Evolutionary conservation across 2,113 vertebrate species (phyloP), one percentile per base, ranked within the genome.

Genomic region (Notarius lentiginosus): DNA sequence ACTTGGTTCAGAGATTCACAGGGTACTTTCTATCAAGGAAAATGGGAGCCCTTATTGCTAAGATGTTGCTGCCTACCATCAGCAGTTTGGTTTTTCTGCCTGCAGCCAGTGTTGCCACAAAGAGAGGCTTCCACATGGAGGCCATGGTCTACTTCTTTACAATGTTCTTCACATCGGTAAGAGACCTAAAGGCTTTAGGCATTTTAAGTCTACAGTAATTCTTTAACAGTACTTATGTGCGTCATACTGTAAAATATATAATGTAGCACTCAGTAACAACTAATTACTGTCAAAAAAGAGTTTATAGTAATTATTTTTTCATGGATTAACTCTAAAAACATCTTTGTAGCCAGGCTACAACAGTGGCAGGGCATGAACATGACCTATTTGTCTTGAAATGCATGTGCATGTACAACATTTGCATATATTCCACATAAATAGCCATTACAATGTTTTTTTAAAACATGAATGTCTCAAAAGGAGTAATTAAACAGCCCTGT

Each of bases 121-220:
- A 96, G 92, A 93, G 98, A 77, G 96, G 96, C 7, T 99, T 99
- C 93, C 97, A 99, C 94, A 98, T 99, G 97, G 98, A 99, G 91
- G 97, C 98, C 89, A 99, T 99, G 98, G 96, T 99, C 84, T 99
- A 99, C 90, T 97, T 99, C 93, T 99, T 99, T 95, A 99, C 97
- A 89, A 99, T 96, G 96, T 99, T 99, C 94, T 99, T 99, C 47
- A 94, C 94, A 15, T 96, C 96, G 95, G 98, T 99, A 93, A 98
- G 98, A 89, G 30, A 22, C 51, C 9, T 75, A 17, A 20, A 11
- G 1, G 6, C 22, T 34, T 9, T 56, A 9, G 2, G 56, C 24
- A 2, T 79, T 8, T 79, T 55, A 79, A 27, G 9, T 55, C 7
- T 55, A 79, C 51, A 79, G 12, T 17, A 27, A 17, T 56, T 49